phyloP scores from a whole-genome alignment of 2,113 vertebrate genomes.

The Aptenodytes forsteri region DNA sequence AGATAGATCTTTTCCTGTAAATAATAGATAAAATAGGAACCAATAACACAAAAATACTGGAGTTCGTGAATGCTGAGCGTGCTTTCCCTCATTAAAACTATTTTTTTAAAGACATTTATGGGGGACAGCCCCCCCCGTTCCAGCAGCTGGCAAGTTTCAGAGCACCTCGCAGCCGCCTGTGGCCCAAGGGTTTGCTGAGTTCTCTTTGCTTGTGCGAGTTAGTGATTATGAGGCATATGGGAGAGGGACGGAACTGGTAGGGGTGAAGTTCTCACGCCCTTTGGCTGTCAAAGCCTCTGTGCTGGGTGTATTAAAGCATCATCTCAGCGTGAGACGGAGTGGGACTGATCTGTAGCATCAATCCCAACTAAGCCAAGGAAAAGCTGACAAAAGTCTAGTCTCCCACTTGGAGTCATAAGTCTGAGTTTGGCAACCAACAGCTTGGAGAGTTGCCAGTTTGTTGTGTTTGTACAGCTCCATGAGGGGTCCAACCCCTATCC shows the following conservation, averaged over 20 bases:
- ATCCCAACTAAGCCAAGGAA: not conserved
- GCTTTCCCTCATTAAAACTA: not conserved
- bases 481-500: not conserved
- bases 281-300: not conserved
- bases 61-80: not conserved
- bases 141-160: not conserved
- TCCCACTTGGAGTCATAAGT: not conserved
- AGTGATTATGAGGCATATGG: not conserved
- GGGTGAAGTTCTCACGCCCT: not conserved
- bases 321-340: not conserved
- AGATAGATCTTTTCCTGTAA: slow-evolving; percentile 12
- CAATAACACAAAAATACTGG: not conserved
- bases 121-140: not conserved
- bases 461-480: not conserved
- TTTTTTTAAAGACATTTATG: not conserved
- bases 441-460: not conserved
- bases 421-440: not conserved
- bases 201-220: not conserved
- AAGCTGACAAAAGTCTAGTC: not conserved
- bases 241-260: not conserved
- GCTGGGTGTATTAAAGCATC: not conserved
- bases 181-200: not conserved
- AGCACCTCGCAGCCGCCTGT: not conserved
- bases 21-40: slow-evolving; percentile 52
- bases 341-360: not conserved